Percentiles rank a stretch among this genome's conserved stretches.
Conservation (phyloP, 1,140 invertebrate species). For the Zaprionus nigranus region DNA sequence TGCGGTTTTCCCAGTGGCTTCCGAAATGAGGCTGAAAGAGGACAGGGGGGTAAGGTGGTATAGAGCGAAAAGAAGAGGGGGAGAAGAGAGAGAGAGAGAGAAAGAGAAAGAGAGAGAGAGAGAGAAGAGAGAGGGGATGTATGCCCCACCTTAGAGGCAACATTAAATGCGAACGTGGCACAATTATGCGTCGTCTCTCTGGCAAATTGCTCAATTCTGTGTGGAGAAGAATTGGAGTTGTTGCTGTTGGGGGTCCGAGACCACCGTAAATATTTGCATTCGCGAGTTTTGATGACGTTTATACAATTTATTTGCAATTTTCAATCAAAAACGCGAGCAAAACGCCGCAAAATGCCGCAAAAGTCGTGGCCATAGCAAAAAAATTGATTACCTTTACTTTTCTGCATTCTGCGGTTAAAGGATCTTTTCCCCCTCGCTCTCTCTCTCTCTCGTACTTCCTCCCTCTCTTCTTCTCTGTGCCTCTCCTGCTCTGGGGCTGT, state of each 20-base stretch:
- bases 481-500: neutral
- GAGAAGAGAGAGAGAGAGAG: neutral
- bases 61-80: no score
- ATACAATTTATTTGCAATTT: conserved; percentile 83
- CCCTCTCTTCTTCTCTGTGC: neutral
- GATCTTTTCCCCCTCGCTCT: neutral
- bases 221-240: neutral
- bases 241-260: conserved; percentile 8
- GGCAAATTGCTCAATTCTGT: conserved; percentile 76
- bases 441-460: neutral
- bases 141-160: conserved; percentile 65
- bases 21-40: conserved; percentile 32
- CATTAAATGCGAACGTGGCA: conserved; percentile 77
- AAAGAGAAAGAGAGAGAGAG: neutral
- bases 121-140: neutral
- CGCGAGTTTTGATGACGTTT: conserved; percentile 62
- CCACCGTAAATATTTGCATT: conserved; percentile 70
- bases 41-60: no score
- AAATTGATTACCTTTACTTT: conserved; percentile 73
- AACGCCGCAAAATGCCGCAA: conserved; percentile 44
- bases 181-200: conserved; percentile 71
- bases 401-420: conserved; percentile 40
- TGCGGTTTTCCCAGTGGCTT: conserved; percentile 42
- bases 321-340: conserved; percentile 71
- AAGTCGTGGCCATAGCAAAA: conserved; percentile 75